Evolutionary conservation across 2,888 invertebrate species (phyloP).

Genomic region (Diabrotica balteata): DNA sequence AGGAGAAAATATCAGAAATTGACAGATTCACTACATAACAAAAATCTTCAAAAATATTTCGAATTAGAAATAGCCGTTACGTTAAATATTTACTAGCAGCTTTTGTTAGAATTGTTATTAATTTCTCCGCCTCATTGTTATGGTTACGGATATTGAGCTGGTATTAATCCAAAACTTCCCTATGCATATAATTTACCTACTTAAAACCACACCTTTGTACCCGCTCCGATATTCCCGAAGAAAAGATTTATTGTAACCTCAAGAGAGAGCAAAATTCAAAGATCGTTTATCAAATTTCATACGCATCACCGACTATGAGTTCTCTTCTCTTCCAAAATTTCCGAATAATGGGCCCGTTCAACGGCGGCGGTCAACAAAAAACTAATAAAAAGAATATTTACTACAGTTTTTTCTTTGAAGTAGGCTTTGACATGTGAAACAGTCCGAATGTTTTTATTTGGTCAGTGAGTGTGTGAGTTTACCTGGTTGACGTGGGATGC

Average conservation of each 20-base stretch:
- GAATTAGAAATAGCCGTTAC: too few relatives aligned
- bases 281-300: conserved; percentile 57
- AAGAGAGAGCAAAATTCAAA: conserved; percentile 35
- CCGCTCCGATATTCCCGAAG: conserved; percentile 1
- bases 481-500: conserved; percentile 39
- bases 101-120: too few relatives aligned
- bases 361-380: conserved; percentile 50
- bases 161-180: too few relatives aligned
- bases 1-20: too few relatives aligned
- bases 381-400: conserved; percentile 57
- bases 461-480: conserved; percentile 41
- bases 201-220: conserved; percentile 1
- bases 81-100: too few relatives aligned
- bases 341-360: conserved; percentile 55
- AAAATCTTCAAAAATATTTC: too few relatives aligned
- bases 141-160: too few relatives aligned
- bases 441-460: conserved; percentile 37
- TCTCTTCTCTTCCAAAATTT: conserved; percentile 54
- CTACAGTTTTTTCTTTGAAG: conserved; percentile 55
- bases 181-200: not conserved
- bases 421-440: conserved; percentile 54
- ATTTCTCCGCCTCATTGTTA: too few relatives aligned
- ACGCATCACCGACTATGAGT: conserved; percentile 48
- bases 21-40: too few relatives aligned
- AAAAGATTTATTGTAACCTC: conserved; percentile 18